phyloP scores from a whole-genome alignment of 1,140 invertebrate species.

The Thalassaphorura encarpata region DNA sequence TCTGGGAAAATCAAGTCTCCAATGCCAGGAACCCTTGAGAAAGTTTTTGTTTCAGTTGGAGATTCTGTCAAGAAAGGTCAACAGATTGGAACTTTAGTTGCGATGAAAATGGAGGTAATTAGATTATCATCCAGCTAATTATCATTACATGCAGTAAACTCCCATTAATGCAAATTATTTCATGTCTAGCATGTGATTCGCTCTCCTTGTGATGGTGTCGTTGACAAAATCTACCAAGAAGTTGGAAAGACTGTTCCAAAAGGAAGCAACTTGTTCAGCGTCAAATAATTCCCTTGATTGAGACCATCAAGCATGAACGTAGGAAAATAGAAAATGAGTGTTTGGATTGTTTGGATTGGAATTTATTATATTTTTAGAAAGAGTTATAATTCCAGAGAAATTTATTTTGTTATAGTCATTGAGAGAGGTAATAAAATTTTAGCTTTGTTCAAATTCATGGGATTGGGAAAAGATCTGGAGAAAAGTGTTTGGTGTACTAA shows the following conservation, averaged over 20 bases:
- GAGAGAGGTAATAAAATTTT: no score
- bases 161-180: not conserved
- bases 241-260: slow-evolving; percentile 75
- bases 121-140: slow-evolving; percentile 3
- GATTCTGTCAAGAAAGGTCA: slow-evolving; percentile 71
- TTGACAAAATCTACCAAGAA: slow-evolving; percentile 61
- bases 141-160: not conserved
- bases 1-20: slow-evolving; percentile 61
- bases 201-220: slow-evolving; percentile 60
- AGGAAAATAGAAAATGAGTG: no score
- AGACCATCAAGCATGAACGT: no score
- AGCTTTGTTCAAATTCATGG: no score
- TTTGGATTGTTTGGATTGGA: no score
- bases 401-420: no score
- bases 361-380: no score
- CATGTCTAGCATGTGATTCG: slow-evolving; percentile 65
- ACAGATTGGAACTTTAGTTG: slow-evolving; percentile 79
- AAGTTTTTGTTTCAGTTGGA: slow-evolving; percentile 69
- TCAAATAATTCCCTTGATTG: no score
- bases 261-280: slow-evolving; percentile 26
- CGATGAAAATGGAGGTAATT: slow-evolving; percentile 98
- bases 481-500: no score
- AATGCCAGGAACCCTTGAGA: slow-evolving; percentile 92
- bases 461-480: no score
- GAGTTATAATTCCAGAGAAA: no score